Conservation (phyloP, 2,888 invertebrate species). For the Tipula helvola region DNA sequence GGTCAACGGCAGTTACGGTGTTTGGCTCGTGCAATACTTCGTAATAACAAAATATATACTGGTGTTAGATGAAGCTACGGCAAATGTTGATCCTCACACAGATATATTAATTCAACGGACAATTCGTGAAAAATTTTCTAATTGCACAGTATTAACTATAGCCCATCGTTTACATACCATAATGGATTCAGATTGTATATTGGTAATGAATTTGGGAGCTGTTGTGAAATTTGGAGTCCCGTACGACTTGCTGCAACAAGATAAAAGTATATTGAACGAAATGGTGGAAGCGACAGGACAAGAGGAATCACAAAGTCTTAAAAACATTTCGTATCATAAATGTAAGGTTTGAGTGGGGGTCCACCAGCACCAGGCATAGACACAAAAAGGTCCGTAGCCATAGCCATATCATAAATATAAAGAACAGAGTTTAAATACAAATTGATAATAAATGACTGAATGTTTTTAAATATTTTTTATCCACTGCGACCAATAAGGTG, state of each 20-base stretch:
- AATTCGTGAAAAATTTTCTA: conserved; percentile 55
- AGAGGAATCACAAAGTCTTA: conserved; percentile 17
- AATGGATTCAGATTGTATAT: conserved; percentile 72
- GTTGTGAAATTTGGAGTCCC: conserved; percentile 56
- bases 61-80: conserved; percentile 55
- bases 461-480: neutral
- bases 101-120: conserved; percentile 68
- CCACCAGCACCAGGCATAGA: too few species aligned
- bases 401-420: too few species aligned
- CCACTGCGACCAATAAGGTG: too few species aligned
- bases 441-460: neutral
- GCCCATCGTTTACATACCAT: conserved; percentile 82
- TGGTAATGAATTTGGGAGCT: conserved; percentile 69
- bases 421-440: neutral
- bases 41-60: conserved; percentile 65
- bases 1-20: conserved; percentile 62
- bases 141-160: conserved; percentile 73
- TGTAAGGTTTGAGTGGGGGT: too few species aligned
- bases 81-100: conserved; percentile 51
- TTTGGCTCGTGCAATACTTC: conserved; percentile 67
- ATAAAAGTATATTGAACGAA: conserved; percentile 43
- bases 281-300: conserved; percentile 52
- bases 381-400: too few species aligned
- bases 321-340: neutral
- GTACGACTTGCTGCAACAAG: conserved; percentile 42